These are phyloP conservation scores for Mycalesis mineus DNA, from an alignment of 2,888 invertebrate genomes.

Conservation along the genomic window DNA sequence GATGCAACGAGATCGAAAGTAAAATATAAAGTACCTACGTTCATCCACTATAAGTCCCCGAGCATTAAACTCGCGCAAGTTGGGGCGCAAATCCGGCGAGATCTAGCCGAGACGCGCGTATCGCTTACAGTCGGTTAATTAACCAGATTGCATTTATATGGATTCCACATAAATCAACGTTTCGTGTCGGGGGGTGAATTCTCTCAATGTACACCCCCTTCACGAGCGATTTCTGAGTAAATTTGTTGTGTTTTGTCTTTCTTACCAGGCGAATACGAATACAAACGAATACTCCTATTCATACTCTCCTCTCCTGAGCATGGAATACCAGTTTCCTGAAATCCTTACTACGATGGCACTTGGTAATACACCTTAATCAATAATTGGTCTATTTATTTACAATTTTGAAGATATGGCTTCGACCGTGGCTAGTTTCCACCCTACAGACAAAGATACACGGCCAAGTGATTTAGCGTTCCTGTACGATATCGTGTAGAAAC, in stretches of 20 bases:
- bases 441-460: no score
- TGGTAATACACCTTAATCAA: no score
- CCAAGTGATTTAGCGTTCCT: no score
- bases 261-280: neutral
- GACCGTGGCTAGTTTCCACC: no score
- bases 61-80: neutral
- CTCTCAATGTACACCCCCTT: slow-evolving; percentile 43
- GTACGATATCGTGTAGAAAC: no score
- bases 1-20: no score
- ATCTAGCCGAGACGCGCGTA: slow-evolving; percentile 37
- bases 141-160: slow-evolving; percentile 75
- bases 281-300: no score
- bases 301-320: neutral
- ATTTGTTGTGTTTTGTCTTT: neutral
- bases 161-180: slow-evolving; percentile 72
- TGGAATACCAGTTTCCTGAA: no score
- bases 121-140: slow-evolving; percentile 57
- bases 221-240: slow-evolving; percentile 27
- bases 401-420: no score
- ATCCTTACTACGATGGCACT: no score
- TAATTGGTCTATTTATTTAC: no score
- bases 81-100: slow-evolving; percentile 16
- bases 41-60: neutral
- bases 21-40: no score
- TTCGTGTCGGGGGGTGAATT: slow-evolving; percentile 45